Base-by-base conservation (phyloP, 2,888 invertebrate species). In the Toxonevra muliebris region DNA sequence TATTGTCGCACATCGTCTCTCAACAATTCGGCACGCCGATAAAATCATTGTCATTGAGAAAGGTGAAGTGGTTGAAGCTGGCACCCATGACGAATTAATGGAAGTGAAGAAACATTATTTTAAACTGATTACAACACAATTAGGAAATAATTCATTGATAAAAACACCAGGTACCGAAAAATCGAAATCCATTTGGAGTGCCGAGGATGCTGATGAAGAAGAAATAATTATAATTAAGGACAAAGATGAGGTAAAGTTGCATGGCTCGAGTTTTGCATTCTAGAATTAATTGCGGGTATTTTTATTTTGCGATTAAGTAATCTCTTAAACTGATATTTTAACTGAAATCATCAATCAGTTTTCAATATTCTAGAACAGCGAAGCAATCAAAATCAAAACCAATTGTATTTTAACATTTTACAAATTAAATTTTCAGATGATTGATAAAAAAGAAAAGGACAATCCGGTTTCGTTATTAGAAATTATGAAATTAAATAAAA, bases 1-100 rank as follows among this genome's bases (percentile, higher is more conserved):
- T 11, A 91, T 93, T 30, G 91, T 94, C 11, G 93, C 93, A 0
- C 93, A 94, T 81, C 87, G 93, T 63, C 85, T 93, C 15, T 89
- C 92, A 0, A 93, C 93, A 0, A 92, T 93, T 65, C 86, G 91
- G 68, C 88, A 89, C 70, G 93, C 92, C 0, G 90, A 93, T 79
- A 87, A 89, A 72, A 93, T 93, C 76, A 88, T 92, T 69, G 92
- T 92, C 0, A 87, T 94, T 68, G 88, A 90, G 69, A 86, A 88
- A 60, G 93, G 93, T 0, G 76, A 84, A 61, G 89, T 92, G 0
- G 88, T 91, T 0, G 93, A 93, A 80, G 85, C 87, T 71, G 93
- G 93, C 5, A 90, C 88, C 41, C 93, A 93, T 76, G 86, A 88
- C 0, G 89, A 91, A 74, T 83, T 93, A 19, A 91, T 93, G 89